Conservation (phyloP, 2,113 vertebrate genomes). For the Pluvialis apricaria region DNA sequence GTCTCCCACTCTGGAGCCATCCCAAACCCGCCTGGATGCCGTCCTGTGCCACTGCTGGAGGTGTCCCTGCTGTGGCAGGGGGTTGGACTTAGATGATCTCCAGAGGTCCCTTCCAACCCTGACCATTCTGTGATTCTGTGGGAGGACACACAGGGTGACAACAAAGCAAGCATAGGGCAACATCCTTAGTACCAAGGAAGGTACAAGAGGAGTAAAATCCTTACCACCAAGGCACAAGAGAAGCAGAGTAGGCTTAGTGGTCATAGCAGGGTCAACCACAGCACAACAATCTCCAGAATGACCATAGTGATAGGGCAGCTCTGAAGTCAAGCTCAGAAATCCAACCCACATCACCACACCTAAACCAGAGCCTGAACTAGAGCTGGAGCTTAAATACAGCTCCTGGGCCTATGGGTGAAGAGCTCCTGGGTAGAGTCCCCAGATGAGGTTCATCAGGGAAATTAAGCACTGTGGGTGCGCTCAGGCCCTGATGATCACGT, state of each 20-base stretch:
- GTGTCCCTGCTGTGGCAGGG: too few relatives aligned
- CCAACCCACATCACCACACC: neutral
- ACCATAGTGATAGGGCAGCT: neutral
- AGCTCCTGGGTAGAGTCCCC: too few relatives aligned
- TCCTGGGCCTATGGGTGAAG: neutral
- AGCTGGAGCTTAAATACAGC: neutral
- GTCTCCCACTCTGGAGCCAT: too few relatives aligned
- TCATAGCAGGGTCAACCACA: neutral
- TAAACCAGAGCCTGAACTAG: accelerated
- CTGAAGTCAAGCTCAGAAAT: neutral
- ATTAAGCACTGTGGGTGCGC: neutral
- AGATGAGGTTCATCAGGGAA: neutral
- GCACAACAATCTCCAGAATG: neutral
- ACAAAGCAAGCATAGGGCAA: neutral
- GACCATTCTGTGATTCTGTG: too few relatives aligned
- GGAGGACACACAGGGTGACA: neutral
- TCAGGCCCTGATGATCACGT: accelerated
- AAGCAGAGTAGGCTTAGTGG: too few relatives aligned
- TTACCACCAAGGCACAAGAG: neutral
- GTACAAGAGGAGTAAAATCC: neutral
- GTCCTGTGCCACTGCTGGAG: too few relatives aligned
- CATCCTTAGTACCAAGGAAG: neutral
- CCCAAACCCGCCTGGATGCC: too few relatives aligned
- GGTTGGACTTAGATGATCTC: too few relatives aligned
- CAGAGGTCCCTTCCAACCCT: too few relatives aligned